Evolutionary conservation across 1,140 invertebrate genomes (phyloP), one percentile per base, ranked within the genome.

Genomic region (Musca vetustissima): DNA sequence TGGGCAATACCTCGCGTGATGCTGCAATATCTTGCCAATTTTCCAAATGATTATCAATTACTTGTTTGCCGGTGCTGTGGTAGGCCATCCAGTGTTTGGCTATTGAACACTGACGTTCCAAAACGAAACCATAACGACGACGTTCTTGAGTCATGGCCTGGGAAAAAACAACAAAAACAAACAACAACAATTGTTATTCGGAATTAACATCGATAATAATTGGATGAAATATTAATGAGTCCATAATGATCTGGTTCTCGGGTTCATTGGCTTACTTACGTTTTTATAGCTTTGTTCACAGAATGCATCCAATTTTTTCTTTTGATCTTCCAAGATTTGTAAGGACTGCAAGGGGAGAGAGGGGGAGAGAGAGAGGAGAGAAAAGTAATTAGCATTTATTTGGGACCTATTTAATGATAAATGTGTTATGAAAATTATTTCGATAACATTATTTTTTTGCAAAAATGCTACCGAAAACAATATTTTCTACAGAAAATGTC

Each of bases 81-180:
- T 94, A 95, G 68, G 91, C 92, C 70, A 94, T 87, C 86, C 94
- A 94, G 83, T 97, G 93, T 82, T 95, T 94, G n/a, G 93, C 92
- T 53, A 97, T 85, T 1, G 93, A 94, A 77, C 93, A 95, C 75
- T 97, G 93, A 72, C 94, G 87, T 82, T 97, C 94, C 73, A 98
- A 85, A 17, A 97, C 92, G 81, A 97, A 97, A 55, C 95, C 95
- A 82, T 97, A 97, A 73, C 94, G 89, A 69, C 94, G 88, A 70
- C 95, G 87, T 83, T 98, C 95, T 84, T 98, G 95, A 48, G 94
- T 93, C 89, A 97, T 92, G 48, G 95, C 95, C 94, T 97, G 81
- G 32, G 80, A 64, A 64, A 64, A 6, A 50, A 66, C 55, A 67
- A n/a, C 21, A 22, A 48, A 24, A 64, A 24, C 32, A 28, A 52